Conservation (phyloP, 2,888 invertebrate species). For the Hydrotaea diabolus region DNA sequence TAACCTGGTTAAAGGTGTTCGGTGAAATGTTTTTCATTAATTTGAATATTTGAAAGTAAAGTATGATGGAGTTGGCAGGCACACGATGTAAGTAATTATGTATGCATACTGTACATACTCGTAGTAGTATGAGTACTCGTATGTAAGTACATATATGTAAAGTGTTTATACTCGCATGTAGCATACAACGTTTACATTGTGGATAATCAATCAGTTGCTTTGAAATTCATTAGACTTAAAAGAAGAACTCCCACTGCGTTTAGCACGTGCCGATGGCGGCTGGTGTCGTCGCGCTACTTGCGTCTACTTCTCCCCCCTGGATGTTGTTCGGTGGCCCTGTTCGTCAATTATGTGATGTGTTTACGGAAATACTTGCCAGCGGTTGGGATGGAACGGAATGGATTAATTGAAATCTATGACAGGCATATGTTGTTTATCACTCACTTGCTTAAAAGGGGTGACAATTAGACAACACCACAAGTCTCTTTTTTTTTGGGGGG, state of each 20-base stretch:
- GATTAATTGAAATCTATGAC: conserved; percentile 51
- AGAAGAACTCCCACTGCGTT: conserved; percentile 54
- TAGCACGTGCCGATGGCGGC: conserved; percentile 56
- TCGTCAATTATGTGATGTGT: conserved; percentile 48
- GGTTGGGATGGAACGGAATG: background rate
- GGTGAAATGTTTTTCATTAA: background rate
- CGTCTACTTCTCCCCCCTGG: background rate
- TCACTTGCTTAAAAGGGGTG: conserved; percentile 17
- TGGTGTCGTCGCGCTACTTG: background rate
- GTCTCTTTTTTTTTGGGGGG: background rate
- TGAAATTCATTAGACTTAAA: conserved; percentile 42
- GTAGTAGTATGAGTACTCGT: background rate
- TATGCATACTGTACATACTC: no score
- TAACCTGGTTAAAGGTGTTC: background rate
- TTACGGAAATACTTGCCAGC: conserved; percentile 48
- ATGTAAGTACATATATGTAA: background rate
- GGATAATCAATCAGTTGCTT: conserved; percentile 53
- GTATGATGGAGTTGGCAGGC: background rate
- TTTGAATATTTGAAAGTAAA: background rate
- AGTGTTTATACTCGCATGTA: background rate
- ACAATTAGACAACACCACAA: background rate
- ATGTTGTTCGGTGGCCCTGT: background rate
- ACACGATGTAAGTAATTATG: no score
- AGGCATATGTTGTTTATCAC: conserved; percentile 53
- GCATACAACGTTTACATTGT: no score